Evolutionary conservation across 2,888 invertebrate genomes (phyloP), one percentile per base, ranked within the genome.

Genomic region (Ophion slaviceki): DNA sequence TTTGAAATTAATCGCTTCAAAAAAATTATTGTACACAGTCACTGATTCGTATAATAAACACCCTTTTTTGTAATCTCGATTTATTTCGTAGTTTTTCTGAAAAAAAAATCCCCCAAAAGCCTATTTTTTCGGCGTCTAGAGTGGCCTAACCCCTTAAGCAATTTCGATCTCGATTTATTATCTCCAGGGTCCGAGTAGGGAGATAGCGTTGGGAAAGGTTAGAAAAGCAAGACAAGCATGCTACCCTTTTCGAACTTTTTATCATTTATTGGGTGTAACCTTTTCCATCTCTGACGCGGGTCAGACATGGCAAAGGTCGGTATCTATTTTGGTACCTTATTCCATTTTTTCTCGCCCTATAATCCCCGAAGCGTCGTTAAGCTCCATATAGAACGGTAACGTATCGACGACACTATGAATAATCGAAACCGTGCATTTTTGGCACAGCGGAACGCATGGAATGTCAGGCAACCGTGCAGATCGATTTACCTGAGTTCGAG

Each of bases 401-500:
- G 47, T 61, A 79, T 62, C 45, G 59, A 20, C 8, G 71, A 14
- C 11, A 72, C 68, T 79, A 76, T 82, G 53, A 28, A 10, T 62
- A 70, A 47, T 47, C 70, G n/a, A 53, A 62, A 57, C 10, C 40
- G 57, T 61, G 75, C 17, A 79, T 84, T 75, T 80, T 66, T 67
- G 75, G 70, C 72, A 75, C 62, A 74, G 64, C 7, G 24, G 40
- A 14, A 45, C 24, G 40, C 11, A 28, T n/a, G 74, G 62, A 78
- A 67, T 47, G 62, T 74, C 81, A 70, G 74, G 78, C 47, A 79
- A 82, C 57, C 77, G 66, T 86, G 81, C 45, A 75, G 81, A 81
- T 75, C 75, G 81, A 81, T 86, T 86, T 81, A 86, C 75, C 78
- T 82, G 84, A 77, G 77, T 81, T 82, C 40, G 71, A 79, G 75